Percentiles rank a stretch among this genome's conserved stretches.
phyloP scores from a whole-genome alignment of 1,140 invertebrate species.

The Leptinotarsa undecemlineata region DNA sequence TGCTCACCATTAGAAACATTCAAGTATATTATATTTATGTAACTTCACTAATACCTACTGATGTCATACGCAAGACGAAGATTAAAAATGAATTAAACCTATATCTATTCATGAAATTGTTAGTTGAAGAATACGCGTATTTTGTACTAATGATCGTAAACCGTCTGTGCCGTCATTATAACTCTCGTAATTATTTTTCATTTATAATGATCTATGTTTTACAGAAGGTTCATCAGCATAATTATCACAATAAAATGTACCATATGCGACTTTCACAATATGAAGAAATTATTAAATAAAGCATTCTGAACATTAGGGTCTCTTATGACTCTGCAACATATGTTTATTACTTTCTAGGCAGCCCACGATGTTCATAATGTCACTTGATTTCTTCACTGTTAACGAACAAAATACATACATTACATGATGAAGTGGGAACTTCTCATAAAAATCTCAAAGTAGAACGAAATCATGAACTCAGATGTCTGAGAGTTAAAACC shows the following conservation, averaged over 20 bases:
- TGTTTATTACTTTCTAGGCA: neutral
- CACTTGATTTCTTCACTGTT: neutral
- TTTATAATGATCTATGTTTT: neutral
- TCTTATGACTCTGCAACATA: neutral
- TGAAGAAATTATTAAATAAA: neutral
- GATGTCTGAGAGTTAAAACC: no score
- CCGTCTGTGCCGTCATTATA: slow-evolving; percentile 1
- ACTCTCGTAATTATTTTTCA: neutral
- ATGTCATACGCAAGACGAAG: neutral
- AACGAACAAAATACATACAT: neutral
- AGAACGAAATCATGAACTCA: no score
- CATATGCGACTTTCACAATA: slow-evolving; percentile 8
- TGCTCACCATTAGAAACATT: no score
- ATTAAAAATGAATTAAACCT: neutral
- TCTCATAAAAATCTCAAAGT: no score
- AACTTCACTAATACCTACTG: neutral
- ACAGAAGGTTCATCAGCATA: slow-evolving; percentile 5
- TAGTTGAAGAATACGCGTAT: neutral
- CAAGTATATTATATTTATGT: no score
- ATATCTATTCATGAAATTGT: slow-evolving; percentile 6
- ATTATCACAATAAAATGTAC: slow-evolving; percentile 6
- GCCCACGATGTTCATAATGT: neutral
- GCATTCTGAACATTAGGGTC: neutral
- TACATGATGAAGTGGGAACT: no score
- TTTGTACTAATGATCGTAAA: slow-evolving; percentile 6